Evolutionary conservation across 2,888 invertebrate genomes (phyloP).

Genomic region (Ornithoptera priamus): DNA sequence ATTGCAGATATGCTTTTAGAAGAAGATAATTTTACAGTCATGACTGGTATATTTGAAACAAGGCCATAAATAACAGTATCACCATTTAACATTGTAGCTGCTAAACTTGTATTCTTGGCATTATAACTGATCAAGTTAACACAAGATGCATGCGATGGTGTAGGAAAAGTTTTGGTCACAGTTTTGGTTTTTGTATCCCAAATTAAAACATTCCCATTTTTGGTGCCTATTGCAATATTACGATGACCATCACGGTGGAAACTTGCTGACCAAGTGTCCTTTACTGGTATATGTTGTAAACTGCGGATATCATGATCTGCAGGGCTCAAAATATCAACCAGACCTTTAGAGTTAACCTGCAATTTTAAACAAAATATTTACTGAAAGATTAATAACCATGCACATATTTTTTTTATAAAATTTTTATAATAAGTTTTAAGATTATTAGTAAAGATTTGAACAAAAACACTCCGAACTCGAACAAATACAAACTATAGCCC

Average conservation of each 20-base stretch:
- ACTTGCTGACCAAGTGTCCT: slow-evolving; percentile 71
- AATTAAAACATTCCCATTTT: slow-evolving; percentile 70
- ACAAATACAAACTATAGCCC: neutral
- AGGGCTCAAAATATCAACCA: slow-evolving; percentile 67
- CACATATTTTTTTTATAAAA: slow-evolving; percentile 5
- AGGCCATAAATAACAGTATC: slow-evolving; percentile 75
- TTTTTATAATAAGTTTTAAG: neutral
- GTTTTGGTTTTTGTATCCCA: slow-evolving; percentile 75
- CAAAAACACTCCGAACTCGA: neutral
- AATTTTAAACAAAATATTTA: slow-evolving; percentile 31
- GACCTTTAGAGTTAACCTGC: slow-evolving; percentile 72
- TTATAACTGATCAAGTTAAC: slow-evolving; percentile 71
- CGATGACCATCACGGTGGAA: slow-evolving; percentile 73
- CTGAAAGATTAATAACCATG: neutral
- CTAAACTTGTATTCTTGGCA: slow-evolving; percentile 71
- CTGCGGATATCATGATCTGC: slow-evolving; percentile 68
- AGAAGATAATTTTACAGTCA: slow-evolving; percentile 63
- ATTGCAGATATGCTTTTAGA: slow-evolving; percentile 71
- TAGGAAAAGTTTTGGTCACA: slow-evolving; percentile 69
- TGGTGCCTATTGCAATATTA: slow-evolving; percentile 69
- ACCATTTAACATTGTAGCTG: slow-evolving; percentile 71
- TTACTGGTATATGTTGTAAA: slow-evolving; percentile 69
- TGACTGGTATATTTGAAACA: slow-evolving; percentile 71
- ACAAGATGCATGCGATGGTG: slow-evolving; percentile 58
- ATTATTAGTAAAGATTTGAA: neutral